Evolutionary conservation across 2,113 vertebrate genomes (phyloP), one percentile per base, ranked within the genome.

Genomic region (Nerophis lumbriciformis): DNA sequence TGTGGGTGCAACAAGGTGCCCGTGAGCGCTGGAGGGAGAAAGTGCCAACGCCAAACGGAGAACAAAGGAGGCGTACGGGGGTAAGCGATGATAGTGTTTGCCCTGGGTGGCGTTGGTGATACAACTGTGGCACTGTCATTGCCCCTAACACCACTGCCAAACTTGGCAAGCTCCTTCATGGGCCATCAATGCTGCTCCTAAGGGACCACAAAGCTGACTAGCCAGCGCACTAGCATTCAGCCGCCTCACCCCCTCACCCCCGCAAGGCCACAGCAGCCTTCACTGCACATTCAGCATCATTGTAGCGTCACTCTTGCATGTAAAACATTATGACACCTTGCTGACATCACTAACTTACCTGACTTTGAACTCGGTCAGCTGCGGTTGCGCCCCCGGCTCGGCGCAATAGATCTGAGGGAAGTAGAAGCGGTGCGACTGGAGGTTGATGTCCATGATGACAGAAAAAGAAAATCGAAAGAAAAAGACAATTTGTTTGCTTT

Each of bases 391-490:
- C 8, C 86, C 83, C 4, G 79, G 76, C 2, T 91, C 90, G 12
- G 84, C 80, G 35, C 88, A 90, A 85, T 86, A 89, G 76, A 91
- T 87, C 66, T 88, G 87, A 6, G 88, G 88, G 79, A 91, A 88
- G 82, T 86, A 90, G 66, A 90, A 89, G 14, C 85, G 83, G 13
- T 90, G 88, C 6, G 88, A 83, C 76, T 88, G 90, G 8, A 90
- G 80, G 82, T 90, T 91, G 79, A 89, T 85, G 58, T 90, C 88
- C 90, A 91, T 91, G 68, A 48, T 44, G 77, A 59, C 38, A 50
- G 54, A 65, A 47, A 69, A 45, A 11, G 8, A 15, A n/a, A 28
- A 4, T 5, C 6, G 52, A 51, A 58, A 63, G 71, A 39, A 3
- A 12, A 13, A 45, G 42, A 45, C 4, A 3, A 57, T 60, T 36